Percentiles rank a stretch among this genome's conserved stretches.
Conservation (phyloP, 2,797 vertebrate genomes). For the Chanos chanos region DNA sequence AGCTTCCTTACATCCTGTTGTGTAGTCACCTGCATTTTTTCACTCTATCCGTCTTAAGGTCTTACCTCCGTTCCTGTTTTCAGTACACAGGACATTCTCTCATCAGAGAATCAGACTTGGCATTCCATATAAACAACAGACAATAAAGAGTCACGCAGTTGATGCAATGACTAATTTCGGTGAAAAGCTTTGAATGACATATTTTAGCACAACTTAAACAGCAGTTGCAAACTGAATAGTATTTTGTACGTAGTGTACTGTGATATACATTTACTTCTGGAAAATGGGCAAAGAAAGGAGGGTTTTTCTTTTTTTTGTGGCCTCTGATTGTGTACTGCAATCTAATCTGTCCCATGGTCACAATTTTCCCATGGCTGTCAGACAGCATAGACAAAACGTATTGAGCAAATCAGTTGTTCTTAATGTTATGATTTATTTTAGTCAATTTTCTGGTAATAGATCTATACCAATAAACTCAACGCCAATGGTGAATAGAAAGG, state of each 20-base stretch:
- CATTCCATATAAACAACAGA: neutral
- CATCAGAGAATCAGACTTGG: neutral
- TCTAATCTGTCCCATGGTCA: no score
- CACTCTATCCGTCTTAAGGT: neutral
- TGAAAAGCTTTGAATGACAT: neutral
- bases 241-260: no score
- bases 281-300: no score
- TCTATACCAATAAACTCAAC: neutral
- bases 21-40: slow-evolving; percentile 11
- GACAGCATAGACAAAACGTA: neutral
- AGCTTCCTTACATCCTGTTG: slow-evolving; percentile 27
- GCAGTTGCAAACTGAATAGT: no score
- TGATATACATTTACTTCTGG: no score
- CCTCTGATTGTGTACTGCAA: no score
- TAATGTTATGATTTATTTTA: no score
- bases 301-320: no score
- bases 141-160: no score
- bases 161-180: neutral
- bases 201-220: no score
- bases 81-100: slow-evolving; percentile 1
- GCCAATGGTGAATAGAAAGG: neutral
- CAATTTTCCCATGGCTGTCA: neutral
- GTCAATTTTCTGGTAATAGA: neutral
- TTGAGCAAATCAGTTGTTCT: neutral
- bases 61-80: slow-evolving; percentile 19